Conservation (phyloP, 2,113 vertebrate genomes). For the Eulemur macaco region DNA sequence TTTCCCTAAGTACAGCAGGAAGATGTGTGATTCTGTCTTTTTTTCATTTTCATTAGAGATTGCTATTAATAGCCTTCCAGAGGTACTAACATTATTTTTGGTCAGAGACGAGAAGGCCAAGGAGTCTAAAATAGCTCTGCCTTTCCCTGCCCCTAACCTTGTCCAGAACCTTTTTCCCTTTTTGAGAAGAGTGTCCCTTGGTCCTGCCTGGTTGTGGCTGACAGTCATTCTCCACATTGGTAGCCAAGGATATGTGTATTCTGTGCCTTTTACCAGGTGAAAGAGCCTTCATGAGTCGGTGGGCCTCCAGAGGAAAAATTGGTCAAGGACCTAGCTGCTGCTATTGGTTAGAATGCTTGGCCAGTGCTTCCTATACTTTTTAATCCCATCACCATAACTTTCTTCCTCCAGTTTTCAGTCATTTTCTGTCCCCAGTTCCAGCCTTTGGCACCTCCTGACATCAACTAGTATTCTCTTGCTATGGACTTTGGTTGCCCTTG, state of each 20-base stretch:
- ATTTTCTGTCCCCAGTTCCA: background rate
- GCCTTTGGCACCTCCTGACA: background rate
- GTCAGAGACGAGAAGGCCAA: background rate
- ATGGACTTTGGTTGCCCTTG: background rate
- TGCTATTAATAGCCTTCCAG: background rate
- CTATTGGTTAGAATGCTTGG: background rate
- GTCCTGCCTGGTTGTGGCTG: background rate
- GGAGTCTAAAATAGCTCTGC: background rate
- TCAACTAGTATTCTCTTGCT: background rate
- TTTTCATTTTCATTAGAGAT: conserved; percentile 27
- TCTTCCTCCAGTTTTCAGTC: background rate
- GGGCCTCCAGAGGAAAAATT: background rate
- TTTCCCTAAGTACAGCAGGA: background rate
- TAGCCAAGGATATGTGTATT: background rate
- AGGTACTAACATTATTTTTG: background rate
- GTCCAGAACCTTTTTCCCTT: background rate
- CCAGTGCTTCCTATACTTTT: background rate
- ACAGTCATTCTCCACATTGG: background rate
- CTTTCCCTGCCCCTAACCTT: background rate
- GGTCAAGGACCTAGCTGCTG: background rate
- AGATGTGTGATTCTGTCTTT: conserved; percentile 32
- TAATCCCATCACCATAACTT: background rate
- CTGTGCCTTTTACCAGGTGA: background rate
- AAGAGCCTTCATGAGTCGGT: background rate
- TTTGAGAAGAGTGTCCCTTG: background rate